Conservation (phyloP, 1,140 invertebrate species). For the Goniozus legneri region DNA sequence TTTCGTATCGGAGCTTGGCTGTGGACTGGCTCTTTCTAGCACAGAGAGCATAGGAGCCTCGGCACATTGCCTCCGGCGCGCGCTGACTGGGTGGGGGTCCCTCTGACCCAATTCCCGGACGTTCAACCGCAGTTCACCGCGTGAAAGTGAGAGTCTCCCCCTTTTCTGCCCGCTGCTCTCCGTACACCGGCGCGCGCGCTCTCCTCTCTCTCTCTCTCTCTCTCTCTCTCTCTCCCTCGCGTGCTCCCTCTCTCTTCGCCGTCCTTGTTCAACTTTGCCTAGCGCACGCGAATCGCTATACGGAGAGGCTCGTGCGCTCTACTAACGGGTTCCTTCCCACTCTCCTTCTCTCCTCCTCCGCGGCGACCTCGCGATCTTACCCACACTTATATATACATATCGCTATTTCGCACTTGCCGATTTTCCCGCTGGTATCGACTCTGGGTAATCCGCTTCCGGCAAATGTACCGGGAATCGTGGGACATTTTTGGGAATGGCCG, state of each 20-base stretch:
- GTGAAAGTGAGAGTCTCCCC: slow-evolving; percentile 56
- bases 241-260: too few species aligned
- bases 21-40: slow-evolving; percentile 51
- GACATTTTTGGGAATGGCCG: too few species aligned
- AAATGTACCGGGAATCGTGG: too few species aligned
- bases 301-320: slow-evolving; percentile 37
- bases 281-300: too few species aligned
- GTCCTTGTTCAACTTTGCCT: too few species aligned
- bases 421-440: too few species aligned
- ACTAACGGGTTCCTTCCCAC: slow-evolving; percentile 48
- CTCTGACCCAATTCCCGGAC: slow-evolving; percentile 56
- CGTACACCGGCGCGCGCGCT: slow-evolving; percentile 26
- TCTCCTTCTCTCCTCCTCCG: slow-evolving; percentile 22
- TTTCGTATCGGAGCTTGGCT: slow-evolving; percentile 48
- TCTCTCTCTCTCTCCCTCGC: slow-evolving; percentile 12
- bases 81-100: slow-evolving; percentile 50
- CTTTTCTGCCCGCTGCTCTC: slow-evolving; percentile 25
- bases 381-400: not conserved
- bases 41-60: slow-evolving; percentile 45
- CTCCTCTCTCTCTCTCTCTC: slow-evolving; percentile 19
- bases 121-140: slow-evolving; percentile 56
- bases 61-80: slow-evolving; percentile 48
- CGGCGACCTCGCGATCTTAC: not conserved
- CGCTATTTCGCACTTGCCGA: too few species aligned
- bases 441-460: too few species aligned